Evolutionary conservation across 2,797 vertebrate genomes (phyloP).

Genomic region (Remorina albescens): DNA sequence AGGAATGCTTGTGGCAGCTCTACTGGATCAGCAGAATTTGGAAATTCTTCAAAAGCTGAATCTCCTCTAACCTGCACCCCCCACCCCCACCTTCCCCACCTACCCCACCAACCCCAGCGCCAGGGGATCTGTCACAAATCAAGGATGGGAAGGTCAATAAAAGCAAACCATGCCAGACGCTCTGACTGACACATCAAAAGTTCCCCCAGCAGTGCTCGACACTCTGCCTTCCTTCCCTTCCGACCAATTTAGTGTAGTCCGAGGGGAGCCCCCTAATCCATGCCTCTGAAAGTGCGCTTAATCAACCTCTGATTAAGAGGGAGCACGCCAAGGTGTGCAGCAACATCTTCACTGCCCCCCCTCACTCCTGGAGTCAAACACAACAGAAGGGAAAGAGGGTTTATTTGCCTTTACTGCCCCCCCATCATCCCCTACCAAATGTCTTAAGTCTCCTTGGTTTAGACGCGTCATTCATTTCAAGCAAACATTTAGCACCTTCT

Average conservation of each 20-base stretch:
- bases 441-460: constrained; percentile 40
- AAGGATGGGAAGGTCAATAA: constrained; percentile 71
- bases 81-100: constrained; percentile 23
- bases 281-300: constrained; percentile 68
- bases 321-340: constrained; percentile 69
- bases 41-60: constrained; percentile 70
- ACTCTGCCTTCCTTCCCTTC: constrained; percentile 73
- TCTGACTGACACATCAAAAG: constrained; percentile 70
- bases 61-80: constrained; percentile 62
- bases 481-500: constrained; percentile 65
- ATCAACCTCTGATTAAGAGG: constrained; percentile 77
- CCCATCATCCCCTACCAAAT: constrained; percentile 33
- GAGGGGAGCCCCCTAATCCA: constrained; percentile 79
- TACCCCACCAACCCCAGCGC: constrained; percentile 55
- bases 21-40: constrained; percentile 69
- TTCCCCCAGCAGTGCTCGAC: constrained; percentile 59
- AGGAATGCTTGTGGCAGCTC: constrained; percentile 57
- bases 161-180: constrained; percentile 66
- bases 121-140: constrained; percentile 79
- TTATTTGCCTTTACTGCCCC: constrained; percentile 44
- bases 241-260: constrained; percentile 71
- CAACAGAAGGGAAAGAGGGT: constrained; percentile 51
- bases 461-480: constrained; percentile 50
- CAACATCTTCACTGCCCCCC: constrained; percentile 41
- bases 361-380: constrained; percentile 47